phyloP scores from a whole-genome alignment of 2,888 invertebrate genomes.

The Leptura quadrifasciata region DNA sequence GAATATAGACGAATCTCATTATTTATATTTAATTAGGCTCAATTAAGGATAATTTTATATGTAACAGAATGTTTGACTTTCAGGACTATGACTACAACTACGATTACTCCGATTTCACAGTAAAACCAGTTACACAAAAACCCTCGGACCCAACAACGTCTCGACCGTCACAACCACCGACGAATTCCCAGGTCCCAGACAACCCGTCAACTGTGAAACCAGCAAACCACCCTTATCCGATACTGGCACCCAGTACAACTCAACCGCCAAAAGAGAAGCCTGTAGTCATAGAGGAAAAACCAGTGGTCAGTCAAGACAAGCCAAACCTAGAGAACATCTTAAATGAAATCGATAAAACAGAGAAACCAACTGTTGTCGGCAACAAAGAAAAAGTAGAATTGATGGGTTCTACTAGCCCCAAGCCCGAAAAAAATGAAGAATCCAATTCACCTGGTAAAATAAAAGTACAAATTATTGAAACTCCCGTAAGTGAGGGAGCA shows the following conservation, averaged over 20 bases:
- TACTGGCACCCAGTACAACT: constrained; percentile 34
- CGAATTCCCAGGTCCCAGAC: constrained; percentile 26
- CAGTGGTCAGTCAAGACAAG: constrained; percentile 3
- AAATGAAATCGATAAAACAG: not conserved
- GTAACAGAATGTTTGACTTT: constrained; percentile 63
- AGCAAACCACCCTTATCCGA: constrained; percentile 33
- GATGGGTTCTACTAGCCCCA: constrained; percentile 22
- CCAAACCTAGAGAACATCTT: not conserved
- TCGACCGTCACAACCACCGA: constrained; percentile 41
- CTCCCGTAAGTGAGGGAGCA: constrained; percentile 42
- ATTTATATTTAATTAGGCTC: too few relatives aligned
- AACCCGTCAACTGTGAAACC: constrained; percentile 38
- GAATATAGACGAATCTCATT: too few relatives aligned
- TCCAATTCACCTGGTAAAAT: constrained; percentile 62
- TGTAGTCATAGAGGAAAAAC: constrained; percentile 38
- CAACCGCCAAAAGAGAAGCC: constrained; percentile 38
- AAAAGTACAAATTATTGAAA: constrained; percentile 64
- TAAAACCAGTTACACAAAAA: constrained; percentile 76
- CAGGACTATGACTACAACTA: constrained; percentile 86
- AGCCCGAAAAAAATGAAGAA: constrained; percentile 38
- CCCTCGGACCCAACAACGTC: constrained; percentile 41
- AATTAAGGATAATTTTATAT: too few relatives aligned
- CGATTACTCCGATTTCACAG: constrained; percentile 83
- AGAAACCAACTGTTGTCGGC: not conserved
- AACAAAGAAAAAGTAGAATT: not conserved